Conservation (phyloP, 2,113 vertebrate genomes). For the Polyodon spathula region DNA sequence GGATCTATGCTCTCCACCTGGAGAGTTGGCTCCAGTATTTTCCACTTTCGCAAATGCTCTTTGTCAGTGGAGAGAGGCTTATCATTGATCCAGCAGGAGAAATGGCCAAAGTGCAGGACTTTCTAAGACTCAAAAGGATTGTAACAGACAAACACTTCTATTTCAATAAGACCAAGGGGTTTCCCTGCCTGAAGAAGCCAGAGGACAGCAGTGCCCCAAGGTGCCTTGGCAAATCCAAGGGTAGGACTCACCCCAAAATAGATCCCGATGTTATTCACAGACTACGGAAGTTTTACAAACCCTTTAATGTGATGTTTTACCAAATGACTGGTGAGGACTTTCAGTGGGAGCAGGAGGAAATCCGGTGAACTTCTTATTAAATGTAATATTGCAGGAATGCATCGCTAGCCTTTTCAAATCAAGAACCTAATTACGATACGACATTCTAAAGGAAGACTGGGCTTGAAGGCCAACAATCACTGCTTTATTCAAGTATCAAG, state of each 20-base stretch:
- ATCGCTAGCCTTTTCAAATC: too few species aligned
- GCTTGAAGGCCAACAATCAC: too few species aligned
- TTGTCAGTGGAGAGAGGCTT: conserved; percentile 66
- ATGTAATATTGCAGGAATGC: too few species aligned
- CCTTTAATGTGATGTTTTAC: conserved; percentile 75
- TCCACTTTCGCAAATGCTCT: conserved; percentile 65
- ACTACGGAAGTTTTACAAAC: conserved; percentile 69
- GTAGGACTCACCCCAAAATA: conserved; percentile 68
- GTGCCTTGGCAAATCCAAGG: conserved; percentile 70
- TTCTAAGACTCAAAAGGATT: conserved; percentile 60
- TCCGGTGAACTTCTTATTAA: neutral
- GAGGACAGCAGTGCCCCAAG: conserved; percentile 63
- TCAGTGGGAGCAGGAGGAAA: conserved; percentile 66
- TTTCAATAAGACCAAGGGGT: conserved; percentile 74
- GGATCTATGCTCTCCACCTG: conserved; percentile 65
- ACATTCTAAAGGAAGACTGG: too few species aligned
- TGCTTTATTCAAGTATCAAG: too few species aligned
- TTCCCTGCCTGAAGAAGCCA: conserved; percentile 69
- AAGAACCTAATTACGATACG: too few species aligned
- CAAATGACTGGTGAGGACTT: conserved; percentile 74
- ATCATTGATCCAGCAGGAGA: conserved; percentile 65
- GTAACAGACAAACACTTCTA: conserved; percentile 72
- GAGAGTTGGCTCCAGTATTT: conserved; percentile 73
- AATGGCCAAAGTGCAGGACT: conserved; percentile 71
- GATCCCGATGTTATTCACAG: conserved; percentile 64